phyloP scores from a whole-genome alignment of 2,113 vertebrate genomes.

The Peromyscus polionotus region DNA sequence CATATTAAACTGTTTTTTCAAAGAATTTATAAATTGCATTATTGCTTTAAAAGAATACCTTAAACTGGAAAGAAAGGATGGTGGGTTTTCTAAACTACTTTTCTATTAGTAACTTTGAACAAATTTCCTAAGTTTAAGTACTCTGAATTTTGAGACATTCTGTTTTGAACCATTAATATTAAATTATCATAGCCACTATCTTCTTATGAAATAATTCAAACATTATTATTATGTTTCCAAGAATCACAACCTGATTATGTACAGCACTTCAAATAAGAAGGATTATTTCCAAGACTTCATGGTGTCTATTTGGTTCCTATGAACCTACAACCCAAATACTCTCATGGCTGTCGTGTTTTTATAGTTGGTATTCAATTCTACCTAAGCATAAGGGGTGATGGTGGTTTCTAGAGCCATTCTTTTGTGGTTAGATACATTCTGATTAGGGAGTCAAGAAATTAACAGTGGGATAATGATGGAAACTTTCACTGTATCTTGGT shows the following conservation, averaged over 20 bases:
- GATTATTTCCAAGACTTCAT: neutral
- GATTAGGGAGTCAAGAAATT: neutral
- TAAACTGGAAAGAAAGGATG: neutral
- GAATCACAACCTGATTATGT: neutral
- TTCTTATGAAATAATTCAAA: neutral
- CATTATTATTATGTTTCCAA: neutral
- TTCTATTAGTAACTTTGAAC: constrained; percentile 22
- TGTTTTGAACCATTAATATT: constrained; percentile 3
- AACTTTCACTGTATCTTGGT: neutral
- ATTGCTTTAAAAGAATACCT: constrained; percentile 11
- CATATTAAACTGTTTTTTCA: neutral
- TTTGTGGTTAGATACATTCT: too few relatives aligned
- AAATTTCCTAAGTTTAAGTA: neutral
- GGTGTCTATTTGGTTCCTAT: neutral
- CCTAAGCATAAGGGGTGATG: too few relatives aligned
- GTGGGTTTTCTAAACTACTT: neutral
- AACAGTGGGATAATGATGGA: too few relatives aligned
- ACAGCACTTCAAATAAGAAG: neutral
- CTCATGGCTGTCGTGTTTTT: neutral
- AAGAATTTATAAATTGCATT: neutral
- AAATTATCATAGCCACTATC: neutral
- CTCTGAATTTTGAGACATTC: neutral
- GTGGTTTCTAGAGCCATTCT: neutral
- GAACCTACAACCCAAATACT: neutral
- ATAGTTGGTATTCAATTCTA: too few relatives aligned